Percentiles rank a stretch among this genome's conserved stretches.
Conservation (phyloP, 2,113 vertebrate species). For the Piprites chloris region DNA sequence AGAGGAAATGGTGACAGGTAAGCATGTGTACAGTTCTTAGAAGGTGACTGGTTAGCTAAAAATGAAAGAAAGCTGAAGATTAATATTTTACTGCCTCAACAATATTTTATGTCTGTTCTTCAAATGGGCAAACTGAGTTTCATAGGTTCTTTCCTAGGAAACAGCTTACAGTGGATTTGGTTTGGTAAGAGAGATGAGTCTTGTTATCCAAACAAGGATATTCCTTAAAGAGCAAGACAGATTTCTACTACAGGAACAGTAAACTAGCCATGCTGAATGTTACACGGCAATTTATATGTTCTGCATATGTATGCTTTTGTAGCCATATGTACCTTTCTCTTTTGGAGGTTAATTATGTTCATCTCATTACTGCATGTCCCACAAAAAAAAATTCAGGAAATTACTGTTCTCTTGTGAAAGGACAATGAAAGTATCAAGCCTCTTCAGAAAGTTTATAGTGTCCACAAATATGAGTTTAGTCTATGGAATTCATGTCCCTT, state of each 20-base stretch:
- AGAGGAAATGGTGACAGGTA: conserved; percentile 92
- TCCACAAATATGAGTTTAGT: background rate
- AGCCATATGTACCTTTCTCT: background rate
- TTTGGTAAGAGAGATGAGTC: background rate
- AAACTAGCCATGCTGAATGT: background rate
- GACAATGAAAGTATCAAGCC: background rate
- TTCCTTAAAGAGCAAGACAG: background rate
- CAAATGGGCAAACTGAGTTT: background rate
- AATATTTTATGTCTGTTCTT: background rate
- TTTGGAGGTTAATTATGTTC: background rate
- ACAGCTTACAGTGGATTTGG: background rate
- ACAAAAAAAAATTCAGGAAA: background rate
- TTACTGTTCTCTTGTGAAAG: background rate
- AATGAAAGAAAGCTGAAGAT: conserved; percentile 9
- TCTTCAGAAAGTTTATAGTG: background rate
- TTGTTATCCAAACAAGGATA: background rate
- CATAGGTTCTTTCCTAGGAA: background rate
- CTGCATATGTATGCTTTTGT: background rate
- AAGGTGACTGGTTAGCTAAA: conserved; percentile 85
- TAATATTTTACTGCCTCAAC: background rate
- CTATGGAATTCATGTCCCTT: background rate
- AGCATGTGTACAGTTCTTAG: conserved; percentile 86
- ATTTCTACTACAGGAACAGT: background rate
- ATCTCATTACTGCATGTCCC: background rate
- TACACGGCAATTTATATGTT: background rate